A percentile compares a stretch with the other conserved stretches of the same genome.
Conservation (phyloP, 1,140 invertebrate genomes). For the Halictus rubicundus region DNA sequence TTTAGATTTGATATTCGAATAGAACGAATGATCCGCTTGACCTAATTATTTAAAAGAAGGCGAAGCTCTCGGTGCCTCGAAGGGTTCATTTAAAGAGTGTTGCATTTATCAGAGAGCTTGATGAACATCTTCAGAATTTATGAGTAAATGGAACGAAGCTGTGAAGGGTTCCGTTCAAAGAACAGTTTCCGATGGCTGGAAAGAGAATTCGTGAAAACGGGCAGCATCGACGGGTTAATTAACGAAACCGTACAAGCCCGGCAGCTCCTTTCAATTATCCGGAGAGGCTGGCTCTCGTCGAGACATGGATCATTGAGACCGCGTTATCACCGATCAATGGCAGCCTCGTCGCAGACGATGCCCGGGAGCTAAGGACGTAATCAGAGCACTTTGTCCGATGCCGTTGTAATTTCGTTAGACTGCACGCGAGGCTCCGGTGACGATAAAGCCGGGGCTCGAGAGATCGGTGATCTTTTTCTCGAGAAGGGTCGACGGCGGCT, state of each 20-base stretch:
- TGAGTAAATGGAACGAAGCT: no score
- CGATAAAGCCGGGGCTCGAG: neutral
- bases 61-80: no score
- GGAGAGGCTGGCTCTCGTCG: neutral
- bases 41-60: no score
- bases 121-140: no score
- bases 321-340: neutral
- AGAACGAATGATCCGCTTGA: no score
- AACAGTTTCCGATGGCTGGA: no score
- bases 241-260: neutral
- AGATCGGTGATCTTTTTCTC: neutral
- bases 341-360: neutral
- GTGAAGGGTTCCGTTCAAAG: no score
- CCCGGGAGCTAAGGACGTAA: neutral
- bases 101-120: no score
- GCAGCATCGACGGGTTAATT: neutral
- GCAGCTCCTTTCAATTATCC: neutral
- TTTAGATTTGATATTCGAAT: no score
- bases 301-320: neutral
- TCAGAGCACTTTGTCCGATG: neutral
- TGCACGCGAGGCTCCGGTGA: neutral
- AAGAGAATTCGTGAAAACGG: no score
- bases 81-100: no score
- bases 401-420: slow-evolving; percentile 16
- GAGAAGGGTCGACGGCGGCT: no score